A percentile compares a stretch with the other conserved stretches of the same genome.
These are phyloP conservation scores for Pentalonia nigronervosa DNA, from an alignment of 1,140 invertebrate species.

Conservation along the genomic window DNA sequence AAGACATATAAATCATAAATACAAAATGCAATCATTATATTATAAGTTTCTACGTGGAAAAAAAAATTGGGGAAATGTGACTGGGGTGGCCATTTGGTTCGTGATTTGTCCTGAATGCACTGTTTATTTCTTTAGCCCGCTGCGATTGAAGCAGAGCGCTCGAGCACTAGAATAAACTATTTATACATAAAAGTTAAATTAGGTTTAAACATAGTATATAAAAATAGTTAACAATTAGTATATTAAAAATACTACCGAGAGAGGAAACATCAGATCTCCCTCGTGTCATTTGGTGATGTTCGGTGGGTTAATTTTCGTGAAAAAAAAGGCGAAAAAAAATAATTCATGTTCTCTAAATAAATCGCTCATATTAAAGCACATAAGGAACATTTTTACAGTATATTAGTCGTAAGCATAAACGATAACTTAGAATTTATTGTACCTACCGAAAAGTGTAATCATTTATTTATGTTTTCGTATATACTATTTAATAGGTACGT, in stretches of 20 bases:
- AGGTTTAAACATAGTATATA: constrained; percentile 15
- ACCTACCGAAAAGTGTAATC: neutral
- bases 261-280: neutral
- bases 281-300: neutral
- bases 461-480: neutral
- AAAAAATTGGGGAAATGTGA: no score
- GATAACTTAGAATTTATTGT: neutral
- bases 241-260: constrained; percentile 2
- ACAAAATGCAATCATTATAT: no score
- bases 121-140: neutral
- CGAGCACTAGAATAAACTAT: neutral
- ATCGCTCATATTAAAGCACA: neutral
- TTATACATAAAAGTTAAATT: constrained; percentile 4
- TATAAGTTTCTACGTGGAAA: no score
- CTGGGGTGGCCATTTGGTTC: neutral
- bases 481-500: neutral
- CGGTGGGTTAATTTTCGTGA: neutral
- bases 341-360: constrained; percentile 10
- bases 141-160: neutral
- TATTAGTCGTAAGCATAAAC: neutral
- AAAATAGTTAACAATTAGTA: constrained; percentile 11
- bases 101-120: neutral
- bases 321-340: neutral
- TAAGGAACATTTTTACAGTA: neutral
- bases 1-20: neutral